Base-by-base conservation (phyloP, 2,888 invertebrate species). In the Cerastoderma edule region DNA sequence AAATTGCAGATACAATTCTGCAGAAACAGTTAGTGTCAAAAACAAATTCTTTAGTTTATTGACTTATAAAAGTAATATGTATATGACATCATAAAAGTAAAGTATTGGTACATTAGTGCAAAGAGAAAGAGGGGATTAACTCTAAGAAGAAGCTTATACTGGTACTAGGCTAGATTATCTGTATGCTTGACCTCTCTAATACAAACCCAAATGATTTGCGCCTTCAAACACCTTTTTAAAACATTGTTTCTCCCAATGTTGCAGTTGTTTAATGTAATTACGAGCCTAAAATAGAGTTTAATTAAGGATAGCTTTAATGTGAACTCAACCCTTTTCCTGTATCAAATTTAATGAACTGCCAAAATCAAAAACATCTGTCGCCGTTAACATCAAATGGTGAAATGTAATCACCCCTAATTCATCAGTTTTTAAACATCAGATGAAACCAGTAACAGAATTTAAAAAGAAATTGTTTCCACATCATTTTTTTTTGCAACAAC, bases 191-290 rank as follows among this genome's bases (percentile, higher is more conserved):
- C 39, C 6, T 60, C 39, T 60, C 6, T 60, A 50, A 60, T 60
- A 60, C 60, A 60, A 60, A 95, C 95, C 95, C 89, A 96, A 93
- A 63, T 97, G 97, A 94, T 98, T 98, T n/a, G 99, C 98, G 66
- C 97, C 97, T 86, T 95, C 95, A 93, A 99, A 99, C 74, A 98
- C 96, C 88, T 96, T 95, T 87, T 95, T 95, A 93, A 98, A 97
- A 92, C 97, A 96, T 89, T 97, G 97, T 90, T 96, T 96, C 90
- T 95, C 95, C 94, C 97, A 95, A 24, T 95, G 94, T 39, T 97
- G 97, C 91, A 98, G 93, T 64, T 97, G 97, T 89, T 96, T 96
- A 85, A 99, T 99, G 93, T 99, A 99, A 92, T 96, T 98, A 86
- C 97, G 95, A 27, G 99, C 99, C 97, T 98, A 90, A 16, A 85